Evolutionary conservation across 2,888 invertebrate genomes (phyloP), one percentile per base, ranked within the genome.

Genomic region (Lasiommata megera): DNA sequence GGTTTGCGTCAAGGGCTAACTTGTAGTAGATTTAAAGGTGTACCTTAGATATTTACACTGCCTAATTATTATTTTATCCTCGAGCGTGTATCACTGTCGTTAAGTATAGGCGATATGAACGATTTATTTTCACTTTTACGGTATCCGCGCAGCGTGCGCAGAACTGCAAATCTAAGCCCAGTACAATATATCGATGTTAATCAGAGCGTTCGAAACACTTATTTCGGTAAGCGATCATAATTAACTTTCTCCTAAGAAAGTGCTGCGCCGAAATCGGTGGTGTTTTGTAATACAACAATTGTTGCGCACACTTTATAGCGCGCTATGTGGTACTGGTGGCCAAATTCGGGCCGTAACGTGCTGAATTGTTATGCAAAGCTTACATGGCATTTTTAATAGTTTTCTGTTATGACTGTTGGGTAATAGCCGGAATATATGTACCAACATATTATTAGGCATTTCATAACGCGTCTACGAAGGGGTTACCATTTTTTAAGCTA

Each of bases 171-270:
- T 60, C 57, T 56, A 63, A 62, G 40, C 37, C 47, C 43, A 41
- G 29, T 43, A 23, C 46, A 38, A 44, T 36, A 36, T 57, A 55
- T 60, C 56, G 62, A 62, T 62, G 60, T 60, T 62, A 52, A 62
- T 61, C 60, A 58, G 62, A 56, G 58, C 58, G 52, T 37, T 38
- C 47, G 47, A 57, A 59, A 54, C 17, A 58, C 67, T 74, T 68
- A 76, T 71, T 75, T 74, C 56, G 70, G 72, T 61, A 58, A 63
- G 68, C 66, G 62, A 67, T 67, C 63, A 61, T 76, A 73, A 80
- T 77, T 75, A 74, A 80, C 87, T 87, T 87, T 88, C 86, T 72
- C 84, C 71, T 41, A 58, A 68, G 71, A 76, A 77, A 79, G 76
- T 74, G 72, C 65, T 64, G 68, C 62, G 65, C 60, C 53, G 51